Evolutionary conservation across 2,113 vertebrate genomes (phyloP).

Genomic region (Cyprinus carpio): DNA sequence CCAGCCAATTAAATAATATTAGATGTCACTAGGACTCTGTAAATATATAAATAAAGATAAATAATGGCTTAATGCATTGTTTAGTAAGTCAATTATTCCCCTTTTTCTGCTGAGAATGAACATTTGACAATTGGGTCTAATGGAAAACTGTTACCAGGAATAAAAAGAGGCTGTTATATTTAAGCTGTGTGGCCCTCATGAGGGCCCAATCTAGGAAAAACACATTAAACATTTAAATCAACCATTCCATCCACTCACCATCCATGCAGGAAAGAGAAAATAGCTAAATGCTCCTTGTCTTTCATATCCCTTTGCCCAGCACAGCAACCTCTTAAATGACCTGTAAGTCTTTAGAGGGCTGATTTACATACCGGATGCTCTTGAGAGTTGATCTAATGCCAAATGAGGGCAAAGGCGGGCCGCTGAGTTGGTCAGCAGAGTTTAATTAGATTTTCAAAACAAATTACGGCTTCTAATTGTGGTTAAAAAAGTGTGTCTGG

Average conservation of each 20-base stretch:
- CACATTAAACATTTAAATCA: neutral
- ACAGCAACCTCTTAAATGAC: constrained; percentile 47
- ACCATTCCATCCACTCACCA: neutral
- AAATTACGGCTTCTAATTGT: constrained; percentile 72
- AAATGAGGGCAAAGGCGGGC: neutral
- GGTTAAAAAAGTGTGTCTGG: constrained; percentile 67
- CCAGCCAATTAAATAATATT: constrained; percentile 1
- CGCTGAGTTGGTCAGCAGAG: constrained; percentile 60
- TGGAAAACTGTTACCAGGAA: constrained; percentile 54
- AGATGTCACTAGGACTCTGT: neutral
- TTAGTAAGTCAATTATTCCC: constrained; percentile 61
- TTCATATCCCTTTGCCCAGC: constrained; percentile 9
- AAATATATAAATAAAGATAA: constrained; percentile 13
- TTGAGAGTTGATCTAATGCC: constrained; percentile 35
- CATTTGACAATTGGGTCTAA: constrained; percentile 61
- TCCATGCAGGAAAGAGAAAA: neutral
- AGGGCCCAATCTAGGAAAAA: neutral
- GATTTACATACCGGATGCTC: constrained; percentile 38
- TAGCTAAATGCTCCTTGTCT: neutral
- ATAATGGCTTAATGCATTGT: constrained; percentile 46
- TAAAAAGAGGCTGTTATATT: constrained; percentile 53
- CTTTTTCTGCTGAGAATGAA: constrained; percentile 60
- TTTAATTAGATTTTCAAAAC: constrained; percentile 76
- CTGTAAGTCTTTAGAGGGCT: constrained; percentile 12
- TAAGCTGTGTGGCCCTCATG: neutral